Percentiles rank a stretch among this genome's conserved stretches.
Evolutionary conservation across 1,140 invertebrate species (phyloP).

Genomic region (Delia radicum): DNA sequence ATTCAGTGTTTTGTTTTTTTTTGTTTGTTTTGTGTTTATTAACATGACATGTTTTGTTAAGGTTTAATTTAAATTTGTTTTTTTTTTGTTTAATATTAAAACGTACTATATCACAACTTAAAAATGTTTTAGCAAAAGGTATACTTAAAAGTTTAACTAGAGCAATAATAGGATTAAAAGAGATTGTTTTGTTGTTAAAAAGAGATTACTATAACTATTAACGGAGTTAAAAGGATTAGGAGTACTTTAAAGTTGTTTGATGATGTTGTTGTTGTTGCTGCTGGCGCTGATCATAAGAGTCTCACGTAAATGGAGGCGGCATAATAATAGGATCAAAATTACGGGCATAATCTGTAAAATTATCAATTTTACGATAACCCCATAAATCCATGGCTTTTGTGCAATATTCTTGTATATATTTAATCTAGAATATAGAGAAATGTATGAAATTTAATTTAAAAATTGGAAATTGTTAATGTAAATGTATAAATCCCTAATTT

Average conservation of each 20-base stretch:
- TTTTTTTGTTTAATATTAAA: not conserved
- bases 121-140: not conserved
- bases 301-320: constrained; percentile 53
- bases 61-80: not conserved
- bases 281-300: not conserved
- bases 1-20: not conserved
- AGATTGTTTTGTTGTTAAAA: not conserved
- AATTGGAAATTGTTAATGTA: no score
- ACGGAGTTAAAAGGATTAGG: not conserved
- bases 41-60: not conserved
- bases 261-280: not conserved
- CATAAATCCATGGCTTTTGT: constrained; percentile 74
- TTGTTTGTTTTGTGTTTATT: not conserved
- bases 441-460: no score
- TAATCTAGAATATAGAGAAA: constrained; percentile 37
- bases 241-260: not conserved
- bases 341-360: constrained; percentile 49
- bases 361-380: constrained; percentile 69
- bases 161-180: not conserved
- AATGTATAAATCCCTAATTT: no score
- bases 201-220: not conserved
- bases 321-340: constrained; percentile 51
- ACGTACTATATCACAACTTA: constrained; percentile 1
- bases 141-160: not conserved
- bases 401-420: constrained; percentile 66